These are phyloP conservation scores for Drosophila neonasuta DNA, from an alignment of 2,888 invertebrate genomes.

Conservation along the genomic window DNA sequence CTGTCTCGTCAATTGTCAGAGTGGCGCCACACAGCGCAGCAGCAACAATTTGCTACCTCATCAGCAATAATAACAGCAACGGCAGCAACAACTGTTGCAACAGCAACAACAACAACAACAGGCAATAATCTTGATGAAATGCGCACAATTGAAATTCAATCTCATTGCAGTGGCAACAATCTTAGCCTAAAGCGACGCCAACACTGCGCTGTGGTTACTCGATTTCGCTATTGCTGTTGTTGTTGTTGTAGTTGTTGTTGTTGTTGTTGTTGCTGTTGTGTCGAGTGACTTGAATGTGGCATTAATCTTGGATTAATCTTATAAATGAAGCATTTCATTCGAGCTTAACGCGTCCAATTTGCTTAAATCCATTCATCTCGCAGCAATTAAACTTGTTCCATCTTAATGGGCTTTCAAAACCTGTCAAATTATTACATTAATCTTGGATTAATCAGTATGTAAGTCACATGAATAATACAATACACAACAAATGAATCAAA, in stretches of 20 bases:
- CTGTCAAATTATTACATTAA: constrained; percentile 3
- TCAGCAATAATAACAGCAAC: not conserved
- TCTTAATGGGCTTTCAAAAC: constrained; percentile 5
- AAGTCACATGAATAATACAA: not conserved
- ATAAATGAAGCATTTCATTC: constrained; percentile 5
- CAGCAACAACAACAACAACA: constrained; percentile 5
- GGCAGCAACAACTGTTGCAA: not conserved
- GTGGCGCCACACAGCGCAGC: constrained; percentile 43
- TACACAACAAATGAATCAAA: not conserved
- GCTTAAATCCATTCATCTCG: constrained; percentile 1
- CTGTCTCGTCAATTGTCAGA: constrained; percentile 18
- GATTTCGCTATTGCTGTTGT: constrained; percentile 11
- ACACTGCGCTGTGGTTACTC: constrained; percentile 30
- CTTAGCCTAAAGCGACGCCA: constrained; percentile 32
- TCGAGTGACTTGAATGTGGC: constrained; percentile 25
- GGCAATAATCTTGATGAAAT: constrained; percentile 27
- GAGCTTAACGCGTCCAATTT: constrained; percentile 1
- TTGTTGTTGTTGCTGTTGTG: constrained; percentile 1
- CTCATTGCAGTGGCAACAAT: constrained; percentile 29
- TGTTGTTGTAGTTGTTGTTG: constrained; percentile 13
- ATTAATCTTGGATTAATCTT: constrained; percentile 29
- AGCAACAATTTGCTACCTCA: constrained; percentile 37
- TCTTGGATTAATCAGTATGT: not conserved
- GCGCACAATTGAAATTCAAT: constrained; percentile 50
- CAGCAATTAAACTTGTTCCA: constrained; percentile 1